Percentiles rank a stretch among this genome's conserved stretches.
Evolutionary conservation across 64 coral and sea anemone species (phyloP).

Genomic region (Trachythela sp.): DNA sequence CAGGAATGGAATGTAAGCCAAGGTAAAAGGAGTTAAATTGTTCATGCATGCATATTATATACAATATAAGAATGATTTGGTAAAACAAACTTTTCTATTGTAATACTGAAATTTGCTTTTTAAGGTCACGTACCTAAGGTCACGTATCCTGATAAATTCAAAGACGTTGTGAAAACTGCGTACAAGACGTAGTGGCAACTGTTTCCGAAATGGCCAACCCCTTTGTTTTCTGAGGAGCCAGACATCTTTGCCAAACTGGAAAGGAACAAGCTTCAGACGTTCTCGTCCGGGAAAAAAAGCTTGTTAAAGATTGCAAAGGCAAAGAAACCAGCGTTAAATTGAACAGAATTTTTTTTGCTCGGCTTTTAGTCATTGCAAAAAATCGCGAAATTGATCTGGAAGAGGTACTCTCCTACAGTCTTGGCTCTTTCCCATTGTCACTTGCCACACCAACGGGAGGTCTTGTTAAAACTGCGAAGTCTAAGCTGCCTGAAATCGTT

Average conservation of each 20-base stretch:
- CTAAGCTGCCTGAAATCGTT: neutral
- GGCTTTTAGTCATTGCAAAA: slow-evolving; percentile 7
- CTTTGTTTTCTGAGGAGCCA: slow-evolving; percentile 3
- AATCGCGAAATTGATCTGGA: neutral
- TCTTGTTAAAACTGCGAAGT: slow-evolving; percentile 12
- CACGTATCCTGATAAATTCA: neutral
- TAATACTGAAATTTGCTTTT: neutral
- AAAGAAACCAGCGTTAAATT: neutral
- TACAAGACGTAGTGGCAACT: neutral
- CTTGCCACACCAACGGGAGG: slow-evolving; percentile 19
- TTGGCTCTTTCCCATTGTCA: slow-evolving; percentile 20
- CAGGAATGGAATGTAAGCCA: slow-evolving; percentile 6
- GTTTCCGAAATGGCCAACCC: slow-evolving; percentile 14
- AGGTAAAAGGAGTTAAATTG: neutral
- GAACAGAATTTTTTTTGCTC: slow-evolving; percentile 1
- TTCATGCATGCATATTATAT: neutral
- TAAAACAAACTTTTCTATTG: neutral
- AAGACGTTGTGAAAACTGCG: slow-evolving; percentile 10
- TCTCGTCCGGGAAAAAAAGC: neutral
- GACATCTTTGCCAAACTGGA: neutral
- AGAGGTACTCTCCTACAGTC: slow-evolving; percentile 11
- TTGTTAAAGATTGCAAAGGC: neutral
- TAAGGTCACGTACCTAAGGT: neutral
- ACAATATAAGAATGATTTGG: neutral
- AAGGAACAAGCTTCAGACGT: slow-evolving; percentile 11